Evolutionary conservation across 2,113 vertebrate species (phyloP).

Genomic region (Gopherus evgoodei): DNA sequence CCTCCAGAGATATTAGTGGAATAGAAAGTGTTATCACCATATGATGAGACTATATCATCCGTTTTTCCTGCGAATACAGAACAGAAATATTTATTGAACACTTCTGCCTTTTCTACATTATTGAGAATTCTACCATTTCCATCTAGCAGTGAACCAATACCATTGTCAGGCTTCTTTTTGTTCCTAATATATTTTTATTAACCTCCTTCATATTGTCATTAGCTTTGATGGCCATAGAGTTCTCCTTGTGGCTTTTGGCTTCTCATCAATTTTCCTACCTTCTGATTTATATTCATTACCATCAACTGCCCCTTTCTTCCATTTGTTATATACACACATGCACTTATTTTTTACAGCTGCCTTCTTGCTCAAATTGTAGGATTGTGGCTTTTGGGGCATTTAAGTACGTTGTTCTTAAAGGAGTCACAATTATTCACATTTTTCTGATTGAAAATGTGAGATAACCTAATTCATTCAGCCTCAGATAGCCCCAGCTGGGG

Average conservation of each 20-base stretch:
- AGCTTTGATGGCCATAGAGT: not conserved
- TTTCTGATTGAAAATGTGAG: not conserved
- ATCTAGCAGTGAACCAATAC: not conserved
- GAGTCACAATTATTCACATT: not conserved
- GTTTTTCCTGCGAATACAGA: not conserved
- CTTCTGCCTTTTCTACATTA: not conserved
- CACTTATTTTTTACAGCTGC: not conserved
- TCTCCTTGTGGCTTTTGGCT: not conserved
- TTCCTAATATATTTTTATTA: not conserved
- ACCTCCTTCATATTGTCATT: not conserved
- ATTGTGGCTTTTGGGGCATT: not conserved
- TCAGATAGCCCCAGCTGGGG: not conserved
- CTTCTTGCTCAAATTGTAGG: not conserved
- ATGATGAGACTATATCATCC: not conserved
- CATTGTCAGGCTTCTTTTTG: not conserved
- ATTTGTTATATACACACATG: not conserved
- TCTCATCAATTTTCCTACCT: not conserved
- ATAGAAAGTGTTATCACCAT: not conserved
- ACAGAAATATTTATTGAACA: not conserved
- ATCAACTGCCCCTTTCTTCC: not conserved
- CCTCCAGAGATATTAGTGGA: not conserved
- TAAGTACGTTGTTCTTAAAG: not conserved
- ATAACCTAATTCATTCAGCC: not conserved
- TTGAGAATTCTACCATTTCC: not conserved
- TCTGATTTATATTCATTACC: not conserved